Percentiles rank a stretch among this genome's conserved stretches.
phyloP scores from a whole-genome alignment of 1,140 invertebrate genomes.

The Chlorops oryzae region DNA sequence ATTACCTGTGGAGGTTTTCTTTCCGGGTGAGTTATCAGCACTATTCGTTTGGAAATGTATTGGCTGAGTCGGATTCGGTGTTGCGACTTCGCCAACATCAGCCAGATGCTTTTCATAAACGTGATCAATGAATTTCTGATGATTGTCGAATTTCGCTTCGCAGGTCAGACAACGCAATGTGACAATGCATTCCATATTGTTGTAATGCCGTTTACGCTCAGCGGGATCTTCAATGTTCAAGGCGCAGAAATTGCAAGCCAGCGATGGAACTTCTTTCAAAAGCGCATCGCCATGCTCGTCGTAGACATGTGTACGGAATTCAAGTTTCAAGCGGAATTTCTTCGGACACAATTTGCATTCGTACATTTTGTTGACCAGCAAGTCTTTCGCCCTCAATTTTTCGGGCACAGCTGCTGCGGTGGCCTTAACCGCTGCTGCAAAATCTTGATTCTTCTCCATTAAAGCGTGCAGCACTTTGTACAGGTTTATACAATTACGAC shows the following conservation, averaged over 20 bases:
- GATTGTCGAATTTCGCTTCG: constrained; percentile 41
- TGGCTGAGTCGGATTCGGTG: background rate
- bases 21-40: constrained; percentile 29
- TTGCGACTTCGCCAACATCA: constrained; percentile 26
- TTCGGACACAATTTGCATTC: constrained; percentile 44
- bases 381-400: constrained; percentile 41
- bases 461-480: constrained; percentile 33
- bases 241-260: constrained; percentile 41
- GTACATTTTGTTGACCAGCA: constrained; percentile 44
- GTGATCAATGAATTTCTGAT: constrained; percentile 44
- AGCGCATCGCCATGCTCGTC: constrained; percentile 44
- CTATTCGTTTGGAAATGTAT: background rate
- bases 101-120: constrained; percentile 44
- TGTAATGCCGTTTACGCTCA: constrained; percentile 43
- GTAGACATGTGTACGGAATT: constrained; percentile 45
- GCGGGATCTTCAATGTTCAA: constrained; percentile 43
- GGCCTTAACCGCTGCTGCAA: constrained; percentile 12
- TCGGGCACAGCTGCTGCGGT: constrained; percentile 25
- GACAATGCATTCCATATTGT: constrained; percentile 47
- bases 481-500: constrained; percentile 44
- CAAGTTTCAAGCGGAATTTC: constrained; percentile 43
- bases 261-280: constrained; percentile 38
- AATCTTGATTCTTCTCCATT: constrained; percentile 24
- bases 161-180: constrained; percentile 45
- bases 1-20: constrained; percentile 25